These are phyloP conservation scores for Theodoxus fluviatilis DNA, from an alignment of 2,888 invertebrate species.

Conservation along the genomic window DNA sequence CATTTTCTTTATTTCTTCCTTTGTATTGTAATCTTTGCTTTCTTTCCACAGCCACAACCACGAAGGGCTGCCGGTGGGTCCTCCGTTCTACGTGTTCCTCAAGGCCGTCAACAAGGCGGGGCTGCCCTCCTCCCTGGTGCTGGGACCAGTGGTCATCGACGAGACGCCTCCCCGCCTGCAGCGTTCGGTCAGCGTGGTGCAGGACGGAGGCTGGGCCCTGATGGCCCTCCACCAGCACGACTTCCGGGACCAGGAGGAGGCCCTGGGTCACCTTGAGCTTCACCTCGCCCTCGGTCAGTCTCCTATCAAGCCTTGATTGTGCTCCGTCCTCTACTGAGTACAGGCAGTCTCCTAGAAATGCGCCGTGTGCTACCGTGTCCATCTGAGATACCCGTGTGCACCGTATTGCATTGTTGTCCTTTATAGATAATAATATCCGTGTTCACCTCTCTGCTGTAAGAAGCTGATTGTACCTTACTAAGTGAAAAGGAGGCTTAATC, in stretches of 20 bases:
- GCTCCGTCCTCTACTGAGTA: too few relatives aligned
- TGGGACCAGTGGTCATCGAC: constrained; percentile 25
- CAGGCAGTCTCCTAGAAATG: too few relatives aligned
- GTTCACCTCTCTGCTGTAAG: too few relatives aligned
- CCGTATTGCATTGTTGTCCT: too few relatives aligned
- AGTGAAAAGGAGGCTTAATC: too few relatives aligned
- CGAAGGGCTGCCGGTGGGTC: constrained; percentile 1
- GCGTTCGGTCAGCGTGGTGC: not conserved
- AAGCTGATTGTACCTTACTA: too few relatives aligned
- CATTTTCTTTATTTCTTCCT: too few relatives aligned
- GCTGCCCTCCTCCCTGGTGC: not conserved
- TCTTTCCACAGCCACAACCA: constrained; percentile 6
- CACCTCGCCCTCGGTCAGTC: constrained; percentile 26
- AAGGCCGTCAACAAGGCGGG: constrained; percentile 26
- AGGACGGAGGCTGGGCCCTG: not conserved
- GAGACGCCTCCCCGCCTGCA: constrained; percentile 19
- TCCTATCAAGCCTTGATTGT: constrained; percentile 25
- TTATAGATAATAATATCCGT: too few relatives aligned
- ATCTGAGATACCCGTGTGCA: too few relatives aligned
- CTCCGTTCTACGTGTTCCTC: constrained; percentile 22
- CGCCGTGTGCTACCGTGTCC: too few relatives aligned
- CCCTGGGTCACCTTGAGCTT: not conserved
- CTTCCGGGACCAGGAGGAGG: constrained; percentile 21
- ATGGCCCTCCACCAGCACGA: constrained; percentile 1
- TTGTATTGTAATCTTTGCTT: too few relatives aligned